A percentile compares a stretch with the other conserved stretches of the same genome.
These are phyloP conservation scores for Pao palembangensis DNA, from an alignment of 2,113 vertebrate genomes.

Conservation along the genomic window DNA sequence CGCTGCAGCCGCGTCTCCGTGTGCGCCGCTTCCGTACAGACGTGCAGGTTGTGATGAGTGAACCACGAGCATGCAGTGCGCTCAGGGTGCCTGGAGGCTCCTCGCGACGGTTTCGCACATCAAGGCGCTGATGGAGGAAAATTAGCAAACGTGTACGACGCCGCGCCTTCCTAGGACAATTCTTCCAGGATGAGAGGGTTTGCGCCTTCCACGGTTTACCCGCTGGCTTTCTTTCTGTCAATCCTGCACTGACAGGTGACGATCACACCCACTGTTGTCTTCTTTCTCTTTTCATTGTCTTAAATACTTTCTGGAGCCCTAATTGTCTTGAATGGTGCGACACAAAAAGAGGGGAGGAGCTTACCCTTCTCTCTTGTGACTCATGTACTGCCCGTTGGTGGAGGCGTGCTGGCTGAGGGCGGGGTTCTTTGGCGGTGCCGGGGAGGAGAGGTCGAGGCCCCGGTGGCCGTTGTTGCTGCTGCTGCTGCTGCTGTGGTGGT, in stretches of 20 bases:
- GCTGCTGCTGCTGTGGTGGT: constrained; percentile 78
- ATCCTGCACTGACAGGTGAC: constrained; percentile 9
- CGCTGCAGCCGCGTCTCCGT: constrained; percentile 56
- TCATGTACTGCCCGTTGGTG: constrained; percentile 91
- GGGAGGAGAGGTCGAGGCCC: constrained; percentile 92
- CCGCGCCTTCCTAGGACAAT: constrained; percentile 65
- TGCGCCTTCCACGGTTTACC: constrained; percentile 13
- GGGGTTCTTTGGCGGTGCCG: constrained; percentile 85
- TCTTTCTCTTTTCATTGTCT: too few species aligned
- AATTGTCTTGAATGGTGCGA: not conserved
- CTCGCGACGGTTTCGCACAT: constrained; percentile 71
- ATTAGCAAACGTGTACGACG: constrained; percentile 69
- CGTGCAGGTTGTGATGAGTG: constrained; percentile 66
- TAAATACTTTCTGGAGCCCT: not conserved
- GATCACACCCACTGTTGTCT: not conserved
- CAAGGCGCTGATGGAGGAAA: constrained; percentile 66
- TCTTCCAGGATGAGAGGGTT: constrained; percentile 18
- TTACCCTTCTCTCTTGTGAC: constrained; percentile 95
- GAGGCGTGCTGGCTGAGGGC: constrained; percentile 91
- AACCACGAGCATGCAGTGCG: constrained; percentile 69
- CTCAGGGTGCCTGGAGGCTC: constrained; percentile 73
- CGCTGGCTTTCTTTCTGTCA: not conserved
- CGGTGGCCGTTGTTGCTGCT: constrained; percentile 82
- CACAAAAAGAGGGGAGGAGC: constrained; percentile 25
- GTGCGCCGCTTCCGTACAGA: constrained; percentile 66